phyloP scores from a whole-genome alignment of 2,888 invertebrate genomes.

The Dynastes tityus region DNA sequence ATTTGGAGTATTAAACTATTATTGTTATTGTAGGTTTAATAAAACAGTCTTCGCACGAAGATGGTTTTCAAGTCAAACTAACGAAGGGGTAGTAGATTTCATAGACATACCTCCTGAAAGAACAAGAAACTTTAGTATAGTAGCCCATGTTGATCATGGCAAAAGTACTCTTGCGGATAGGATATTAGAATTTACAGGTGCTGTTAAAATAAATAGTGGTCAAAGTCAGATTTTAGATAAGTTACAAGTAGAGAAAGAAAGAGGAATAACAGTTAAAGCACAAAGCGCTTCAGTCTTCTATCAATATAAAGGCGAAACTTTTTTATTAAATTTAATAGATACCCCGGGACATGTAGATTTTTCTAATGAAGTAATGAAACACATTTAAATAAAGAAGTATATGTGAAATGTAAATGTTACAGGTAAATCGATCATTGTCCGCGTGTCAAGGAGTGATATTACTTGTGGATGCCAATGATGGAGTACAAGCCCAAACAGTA shows the following conservation, averaged over 20 bases:
- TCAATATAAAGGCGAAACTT: constrained; percentile 78
- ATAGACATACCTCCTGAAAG: constrained; percentile 69
- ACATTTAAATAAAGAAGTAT: background rate
- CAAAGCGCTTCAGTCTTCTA: constrained; percentile 94
- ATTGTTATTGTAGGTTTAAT: background rate
- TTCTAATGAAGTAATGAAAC: constrained; percentile 85
- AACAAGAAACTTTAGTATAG: constrained; percentile 96
- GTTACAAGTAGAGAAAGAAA: constrained; percentile 91
- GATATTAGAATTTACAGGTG: constrained; percentile 93
- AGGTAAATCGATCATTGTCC: constrained; percentile 88
- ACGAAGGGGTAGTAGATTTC: background rate
- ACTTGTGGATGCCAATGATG: constrained; percentile 96
- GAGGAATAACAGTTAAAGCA: constrained; percentile 99
- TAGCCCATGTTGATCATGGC: constrained; percentile 99
- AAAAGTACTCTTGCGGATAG: constrained; percentile 98
- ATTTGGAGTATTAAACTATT: too few relatives aligned
- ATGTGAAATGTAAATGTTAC: constrained; percentile 31
- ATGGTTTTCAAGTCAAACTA: background rate
- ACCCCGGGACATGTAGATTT: constrained; percentile 99
- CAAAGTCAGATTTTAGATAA: constrained; percentile 84
- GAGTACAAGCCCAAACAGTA: constrained; percentile 97
- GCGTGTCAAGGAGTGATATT: constrained; percentile 97
- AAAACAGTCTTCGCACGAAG: background rate
- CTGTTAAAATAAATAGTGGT: constrained; percentile 78
- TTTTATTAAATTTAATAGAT: constrained; percentile 95